Conservation (phyloP, 35 echinoderm and acorn worm species). For the Lytechinus variegatus region DNA sequence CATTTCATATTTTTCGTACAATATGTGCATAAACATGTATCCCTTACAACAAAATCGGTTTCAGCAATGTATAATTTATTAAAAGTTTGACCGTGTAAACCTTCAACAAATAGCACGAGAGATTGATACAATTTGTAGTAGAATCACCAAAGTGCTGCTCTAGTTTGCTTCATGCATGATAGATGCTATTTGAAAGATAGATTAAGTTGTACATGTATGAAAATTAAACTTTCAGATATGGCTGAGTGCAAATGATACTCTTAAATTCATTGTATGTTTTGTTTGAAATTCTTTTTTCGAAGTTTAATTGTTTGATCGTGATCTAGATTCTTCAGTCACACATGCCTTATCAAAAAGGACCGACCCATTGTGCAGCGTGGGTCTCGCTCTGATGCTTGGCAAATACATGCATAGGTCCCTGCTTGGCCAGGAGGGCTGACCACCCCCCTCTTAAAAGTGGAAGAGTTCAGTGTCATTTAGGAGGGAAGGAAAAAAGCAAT, state of each 20-base stretch:
- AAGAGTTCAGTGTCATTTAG: conserved; percentile 1
- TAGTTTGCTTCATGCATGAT: not conserved
- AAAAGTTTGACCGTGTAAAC: too few relatives aligned
- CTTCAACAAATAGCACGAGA: too few relatives aligned
- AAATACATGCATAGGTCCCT: not conserved
- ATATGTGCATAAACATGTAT: too few relatives aligned
- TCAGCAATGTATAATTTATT: too few relatives aligned
- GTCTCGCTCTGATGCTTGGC: not conserved
- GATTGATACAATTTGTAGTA: too few relatives aligned
- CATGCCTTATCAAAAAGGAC: not conserved
- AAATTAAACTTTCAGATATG: not conserved
- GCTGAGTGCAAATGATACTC: not conserved
- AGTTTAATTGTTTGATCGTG: too few relatives aligned
- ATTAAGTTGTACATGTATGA: not conserved
- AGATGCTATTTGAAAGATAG: not conserved
- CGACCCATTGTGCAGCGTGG: not conserved
- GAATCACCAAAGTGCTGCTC: not conserved
- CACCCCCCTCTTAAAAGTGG: not conserved
- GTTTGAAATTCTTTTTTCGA: too few relatives aligned
- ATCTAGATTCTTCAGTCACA: not conserved
- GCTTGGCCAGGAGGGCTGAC: not conserved
- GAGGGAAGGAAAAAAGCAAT: not conserved
- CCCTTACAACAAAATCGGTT: too few relatives aligned
- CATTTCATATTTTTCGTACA: too few relatives aligned
- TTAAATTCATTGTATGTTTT: not conserved